Evolutionary conservation across 2,797 vertebrate genomes (phyloP), one percentile per base, ranked within the genome.

Genomic region (Oceanodroma leucorhoa): DNA sequence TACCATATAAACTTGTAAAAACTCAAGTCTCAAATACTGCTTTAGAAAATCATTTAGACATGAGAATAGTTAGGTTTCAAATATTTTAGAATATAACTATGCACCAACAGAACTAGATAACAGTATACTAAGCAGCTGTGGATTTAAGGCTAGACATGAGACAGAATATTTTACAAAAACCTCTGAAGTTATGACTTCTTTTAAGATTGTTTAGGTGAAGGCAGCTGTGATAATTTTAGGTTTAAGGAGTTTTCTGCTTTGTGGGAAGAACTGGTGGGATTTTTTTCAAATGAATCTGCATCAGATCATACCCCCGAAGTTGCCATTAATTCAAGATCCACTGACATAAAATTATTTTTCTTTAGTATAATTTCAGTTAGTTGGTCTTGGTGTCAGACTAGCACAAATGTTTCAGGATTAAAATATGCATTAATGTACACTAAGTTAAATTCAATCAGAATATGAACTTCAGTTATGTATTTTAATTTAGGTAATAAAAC

Each of bases 371-470:
- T 92, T 97, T 95, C 45, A 91, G 16, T 96, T 97, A 91, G 41
- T 88, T 95, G 55, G 17, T 91, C 57, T 88, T 86, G 46, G 46
- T 95, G 73, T 95, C 75, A 96, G 51, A 66, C 83, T 71, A 76
- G 66, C 69, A 79, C 72, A 83, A 78, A 21, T 81, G 64, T 92
- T 96, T 87, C 85, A 66, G 82, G 58, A 94, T 83, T 87, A 55
- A 95, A 78, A 5, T 80, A 65, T 58, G 17, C 79, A 30, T 88
- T 95, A 91, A 90, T 79, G 40, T 87, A 80, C 65, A 90, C 54
- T 75, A 95, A 83, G 80, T 90, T 86, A 94, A 96, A 96, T 94
- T 92, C 48, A 76, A 46, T 93, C 87, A 92, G 75, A 96, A 87
- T 80, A 83, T 81, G 54, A 94, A 87, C 46, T 82, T 95, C 91